Evolutionary conservation across 2,113 vertebrate species (phyloP), one percentile per base, ranked within the genome.

Genomic region (Circaetus cinerascens): DNA sequence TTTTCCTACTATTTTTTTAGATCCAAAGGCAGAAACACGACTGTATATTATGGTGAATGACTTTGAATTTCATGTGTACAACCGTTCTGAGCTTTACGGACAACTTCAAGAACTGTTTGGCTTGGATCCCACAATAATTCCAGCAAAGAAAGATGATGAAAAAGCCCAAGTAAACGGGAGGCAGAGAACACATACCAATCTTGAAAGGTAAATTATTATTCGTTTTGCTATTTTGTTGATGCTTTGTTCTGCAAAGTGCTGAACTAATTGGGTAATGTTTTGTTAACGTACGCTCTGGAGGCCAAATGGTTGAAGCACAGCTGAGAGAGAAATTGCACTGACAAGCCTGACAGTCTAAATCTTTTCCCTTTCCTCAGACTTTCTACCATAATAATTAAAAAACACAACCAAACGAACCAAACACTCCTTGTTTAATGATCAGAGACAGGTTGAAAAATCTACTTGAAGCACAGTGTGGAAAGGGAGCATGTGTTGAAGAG

Each of bases 21-120:
- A 99, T 97, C 99, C 99, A 83, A 99, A 99, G 96, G 99, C 99
- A 92, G 99, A 99, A 98, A 99, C 99, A 38, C 98, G 99, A 94
- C 98, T 99, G 21, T 99, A 99, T 85, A 98, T 99, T 95, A 99
- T 99, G 51, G 98, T 99, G 60, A 99, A 99, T 76, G 99, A 99
- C 92, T 99, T 99, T 91, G 99, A 99, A 97, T 99, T 99, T 96
- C 99, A 99, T 9, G 99, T 99, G 67, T 99, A 99, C 97, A 99
- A 99, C 95, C 99, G 99, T 72, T 99, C 99, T 34, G 98, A 98
- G 97, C 98, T 99, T 86, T 99, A 99, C 81, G 98, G 99, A 50
- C 99, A 97, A 53, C 99, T 99, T 88, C 99, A 99, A 93, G 99
- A 99, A 95, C 98, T 98, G 22, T 99, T 99, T 91, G 99, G 99